Percentiles rank a stretch among this genome's conserved stretches.
Evolutionary conservation across 2,888 invertebrate species (phyloP).

Genomic region (Noctua comes): DNA sequence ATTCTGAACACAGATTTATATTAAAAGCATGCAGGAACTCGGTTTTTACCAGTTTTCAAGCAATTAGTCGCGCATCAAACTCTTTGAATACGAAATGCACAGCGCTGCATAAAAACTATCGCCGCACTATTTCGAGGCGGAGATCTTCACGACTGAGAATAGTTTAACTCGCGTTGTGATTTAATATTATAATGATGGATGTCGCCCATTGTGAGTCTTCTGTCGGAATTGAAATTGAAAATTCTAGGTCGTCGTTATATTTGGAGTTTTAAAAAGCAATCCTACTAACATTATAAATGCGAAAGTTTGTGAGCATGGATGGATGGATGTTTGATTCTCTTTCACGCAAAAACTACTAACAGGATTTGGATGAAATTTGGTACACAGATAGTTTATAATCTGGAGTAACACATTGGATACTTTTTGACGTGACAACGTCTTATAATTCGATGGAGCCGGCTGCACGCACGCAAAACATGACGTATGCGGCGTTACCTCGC

Average conservation of each 20-base stretch:
- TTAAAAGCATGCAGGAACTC: constrained; percentile 7
- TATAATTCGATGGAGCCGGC: no score
- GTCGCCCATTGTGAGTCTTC: constrained; percentile 21
- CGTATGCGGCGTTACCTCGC: no score
- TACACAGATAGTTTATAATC: no score
- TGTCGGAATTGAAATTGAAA: background rate
- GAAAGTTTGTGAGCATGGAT: no score
- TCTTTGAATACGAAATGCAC: constrained; percentile 50
- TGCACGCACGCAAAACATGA: no score
- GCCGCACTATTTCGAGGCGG: constrained; percentile 45
- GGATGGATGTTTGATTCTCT: no score
- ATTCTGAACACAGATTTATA: background rate
- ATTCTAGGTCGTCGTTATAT: constrained; percentile 2
- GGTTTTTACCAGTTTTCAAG: constrained; percentile 41
- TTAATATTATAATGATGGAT: constrained; percentile 50
- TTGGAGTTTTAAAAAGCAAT: background rate
- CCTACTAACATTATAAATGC: no score
- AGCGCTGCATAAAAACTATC: constrained; percentile 43
- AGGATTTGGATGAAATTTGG: no score
- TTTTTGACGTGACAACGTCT: no score
- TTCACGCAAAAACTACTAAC: no score
- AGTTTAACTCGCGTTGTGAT: constrained; percentile 29
- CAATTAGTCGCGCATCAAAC: constrained; percentile 53
- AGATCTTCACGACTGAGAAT: constrained; percentile 51
- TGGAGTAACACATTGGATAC: no score